Evolutionary conservation across 2,888 invertebrate species (phyloP).

Genomic region (Monoplex corrugatus): DNA sequence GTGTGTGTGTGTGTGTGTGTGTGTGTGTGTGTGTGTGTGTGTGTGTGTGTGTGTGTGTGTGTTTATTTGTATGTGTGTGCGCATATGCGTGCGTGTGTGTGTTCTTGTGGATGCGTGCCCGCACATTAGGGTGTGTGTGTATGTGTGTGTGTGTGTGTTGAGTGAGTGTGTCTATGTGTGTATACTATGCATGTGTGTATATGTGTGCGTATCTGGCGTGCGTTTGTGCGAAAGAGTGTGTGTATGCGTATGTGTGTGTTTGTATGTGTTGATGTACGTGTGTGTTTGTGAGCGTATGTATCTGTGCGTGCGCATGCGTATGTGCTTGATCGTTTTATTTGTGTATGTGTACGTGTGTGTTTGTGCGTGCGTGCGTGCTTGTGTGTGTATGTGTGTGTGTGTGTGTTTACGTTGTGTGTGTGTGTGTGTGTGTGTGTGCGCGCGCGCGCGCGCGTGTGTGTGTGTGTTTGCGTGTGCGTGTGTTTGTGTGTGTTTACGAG

Average conservation of each 20-base stretch:
- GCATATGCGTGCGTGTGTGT: no score
- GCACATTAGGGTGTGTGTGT: no score
- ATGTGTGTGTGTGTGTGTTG: no score
- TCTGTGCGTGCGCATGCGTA: background rate
- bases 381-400: background rate
- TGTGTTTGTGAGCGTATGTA: background rate
- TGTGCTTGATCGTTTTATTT: background rate
- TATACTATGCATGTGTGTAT: background rate
- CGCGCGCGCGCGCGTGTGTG: background rate
- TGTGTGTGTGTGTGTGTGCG: background rate
- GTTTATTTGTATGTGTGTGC: background rate
- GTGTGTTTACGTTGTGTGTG: background rate
- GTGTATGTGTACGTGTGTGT: background rate
- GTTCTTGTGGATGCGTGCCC: no score
- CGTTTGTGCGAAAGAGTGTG: background rate
- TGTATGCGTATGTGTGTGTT: slow-evolving; percentile 2
- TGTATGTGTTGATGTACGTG: background rate
- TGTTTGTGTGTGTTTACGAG: background rate
- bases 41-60: background rate
- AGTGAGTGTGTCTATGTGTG: no score
- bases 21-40: background rate
- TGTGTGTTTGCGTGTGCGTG: background rate
- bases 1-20: background rate
- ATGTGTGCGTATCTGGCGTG: background rate
- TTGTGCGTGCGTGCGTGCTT: background rate